phyloP scores from a whole-genome alignment of 2,888 invertebrate species.

The Halictus ligatus region DNA sequence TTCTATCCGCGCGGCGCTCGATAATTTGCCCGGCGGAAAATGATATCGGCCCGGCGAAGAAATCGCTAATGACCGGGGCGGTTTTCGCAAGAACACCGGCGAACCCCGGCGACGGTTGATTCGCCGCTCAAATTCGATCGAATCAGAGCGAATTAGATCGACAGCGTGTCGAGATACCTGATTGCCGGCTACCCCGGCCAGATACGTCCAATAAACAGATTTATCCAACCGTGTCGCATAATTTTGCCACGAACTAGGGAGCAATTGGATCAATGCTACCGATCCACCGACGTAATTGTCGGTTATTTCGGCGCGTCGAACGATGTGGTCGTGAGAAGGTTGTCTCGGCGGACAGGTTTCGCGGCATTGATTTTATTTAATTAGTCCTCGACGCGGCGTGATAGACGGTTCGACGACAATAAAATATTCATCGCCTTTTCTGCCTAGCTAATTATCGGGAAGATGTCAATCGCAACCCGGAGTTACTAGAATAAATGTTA shows the following conservation, averaged over 20 bases:
- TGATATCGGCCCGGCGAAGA: slow-evolving; percentile 58
- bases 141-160: slow-evolving; percentile 46
- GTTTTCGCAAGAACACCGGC: neutral
- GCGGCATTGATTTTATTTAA: slow-evolving; percentile 1
- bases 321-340: neutral
- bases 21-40: slow-evolving; percentile 66
- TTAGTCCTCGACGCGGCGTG: neutral
- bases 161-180: slow-evolving; percentile 8
- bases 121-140: slow-evolving; percentile 27
- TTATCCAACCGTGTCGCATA: slow-evolving; percentile 17
- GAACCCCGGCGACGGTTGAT: neutral
- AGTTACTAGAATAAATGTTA: neutral
- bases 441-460: neutral
- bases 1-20: slow-evolving; percentile 67
- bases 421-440: neutral
- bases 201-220: slow-evolving; percentile 27
- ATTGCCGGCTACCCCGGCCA: neutral
- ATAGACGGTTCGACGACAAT: neutral
- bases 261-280: slow-evolving; percentile 11
- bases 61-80: slow-evolving; percentile 59
- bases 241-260: slow-evolving; percentile 24
- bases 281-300: slow-evolving; percentile 16
- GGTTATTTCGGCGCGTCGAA: neutral
- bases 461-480: neutral
- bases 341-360: neutral